phyloP scores from a whole-genome alignment of 2,797 vertebrate genomes.

The Rhynchotus rufescens region DNA sequence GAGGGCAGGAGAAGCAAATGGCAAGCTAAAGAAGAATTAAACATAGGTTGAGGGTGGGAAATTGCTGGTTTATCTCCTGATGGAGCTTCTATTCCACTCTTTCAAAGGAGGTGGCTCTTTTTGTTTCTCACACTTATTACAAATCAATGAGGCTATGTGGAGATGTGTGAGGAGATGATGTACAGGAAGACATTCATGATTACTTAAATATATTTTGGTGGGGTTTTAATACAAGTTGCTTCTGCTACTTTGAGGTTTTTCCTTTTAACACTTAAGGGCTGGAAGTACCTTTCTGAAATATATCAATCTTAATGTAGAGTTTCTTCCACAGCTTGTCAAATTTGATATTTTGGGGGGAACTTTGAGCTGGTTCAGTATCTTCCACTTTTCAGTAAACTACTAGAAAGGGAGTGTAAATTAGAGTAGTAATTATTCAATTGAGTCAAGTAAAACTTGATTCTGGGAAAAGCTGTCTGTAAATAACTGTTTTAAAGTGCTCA shows the following conservation, averaged over 20 bases:
- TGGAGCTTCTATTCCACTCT: background rate
- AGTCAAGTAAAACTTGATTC: background rate
- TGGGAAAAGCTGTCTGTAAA: background rate
- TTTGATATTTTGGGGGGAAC: background rate
- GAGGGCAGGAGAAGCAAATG: background rate
- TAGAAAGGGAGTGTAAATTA: background rate
- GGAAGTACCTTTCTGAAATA: background rate
- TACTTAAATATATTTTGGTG: background rate
- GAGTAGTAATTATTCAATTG: background rate
- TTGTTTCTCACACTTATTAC: background rate
- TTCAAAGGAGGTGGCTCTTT: background rate
- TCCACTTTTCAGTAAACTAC: background rate
- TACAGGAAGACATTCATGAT: too few relatives aligned
- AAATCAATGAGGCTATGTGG: too few relatives aligned
- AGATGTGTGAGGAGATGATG: background rate
- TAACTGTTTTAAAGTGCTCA: too few relatives aligned
- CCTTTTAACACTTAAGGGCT: background rate
- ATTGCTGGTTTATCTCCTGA: background rate
- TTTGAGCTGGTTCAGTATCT: background rate
- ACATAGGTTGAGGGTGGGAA: background rate
- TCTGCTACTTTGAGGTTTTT: background rate
- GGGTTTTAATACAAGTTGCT: background rate
- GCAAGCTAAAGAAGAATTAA: background rate
- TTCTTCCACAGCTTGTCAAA: background rate
- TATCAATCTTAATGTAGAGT: background rate